Evolutionary conservation across 2,888 invertebrate species (phyloP), one percentile per base, ranked within the genome.

Genomic region (Tipula helvola): DNA sequence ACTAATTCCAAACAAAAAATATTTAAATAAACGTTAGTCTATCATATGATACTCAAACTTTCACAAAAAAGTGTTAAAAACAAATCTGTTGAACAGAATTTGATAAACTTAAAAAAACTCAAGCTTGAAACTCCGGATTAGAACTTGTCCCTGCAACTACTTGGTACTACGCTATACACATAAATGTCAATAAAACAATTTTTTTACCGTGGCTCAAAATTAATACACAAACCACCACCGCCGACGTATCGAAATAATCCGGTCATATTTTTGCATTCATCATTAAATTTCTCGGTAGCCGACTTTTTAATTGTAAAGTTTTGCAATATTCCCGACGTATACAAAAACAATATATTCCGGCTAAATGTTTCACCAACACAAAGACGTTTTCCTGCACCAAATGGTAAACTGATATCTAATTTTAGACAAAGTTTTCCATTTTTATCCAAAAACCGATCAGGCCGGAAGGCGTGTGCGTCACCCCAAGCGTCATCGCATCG

Each of bases 341-440:
- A 91, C 87, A 94, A 92, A 89, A 95, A 95, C 90, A 95, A 91
- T 88, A 93, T 92, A 88, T 94, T 95, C 0, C 95, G 92, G 0
- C 95, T 93, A 89, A 94, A 95, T 0, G 95, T 95, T 90, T 95
- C 95, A 0, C 95, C 96, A 0, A 95, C 93, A 89, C 96, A 96
- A 0, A 95, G 90, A 42, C 95, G 92, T 88, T 93, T 93, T 39
- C 84, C 95, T 88, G 94, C 93, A 85, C 95, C 95, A 89, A 95
- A 95, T 0, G 94, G 94, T 71, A 95, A 88, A 0, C 94, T 92
- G 57, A 92, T 91, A 89, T 95, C 95, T 87, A 92, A 93, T 44
- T 93, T 92, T 0, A 93, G 89, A 83, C 90, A 90, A 2, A 95
- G 89, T 87, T 92, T 89, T 0, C 94, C 94, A 36, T 93, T 88